These are phyloP conservation scores for Zosterops hypoxanthus DNA, from an alignment of 2,113 vertebrate genomes.

Conservation along the genomic window DNA sequence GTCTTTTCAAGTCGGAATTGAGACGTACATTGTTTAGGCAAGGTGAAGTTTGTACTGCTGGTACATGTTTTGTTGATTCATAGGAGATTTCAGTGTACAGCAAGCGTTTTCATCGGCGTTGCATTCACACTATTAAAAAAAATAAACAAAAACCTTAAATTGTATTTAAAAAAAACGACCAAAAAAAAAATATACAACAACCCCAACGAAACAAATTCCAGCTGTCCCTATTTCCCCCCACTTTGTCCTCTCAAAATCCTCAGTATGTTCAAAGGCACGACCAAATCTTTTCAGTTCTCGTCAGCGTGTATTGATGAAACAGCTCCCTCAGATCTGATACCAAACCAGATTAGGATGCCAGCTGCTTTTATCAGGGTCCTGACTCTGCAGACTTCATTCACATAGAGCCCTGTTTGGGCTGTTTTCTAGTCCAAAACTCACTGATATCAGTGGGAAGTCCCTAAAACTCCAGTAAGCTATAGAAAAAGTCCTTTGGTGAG, in stretches of 20 bases:
- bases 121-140: constrained; percentile 43
- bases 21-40: constrained; percentile 66
- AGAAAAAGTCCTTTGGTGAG: background rate
- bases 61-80: constrained; percentile 69
- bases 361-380: constrained; percentile 28
- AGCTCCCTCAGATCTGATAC: constrained; percentile 44
- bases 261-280: constrained; percentile 13
- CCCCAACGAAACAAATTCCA: constrained; percentile 43
- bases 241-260: background rate
- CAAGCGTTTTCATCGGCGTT: background rate
- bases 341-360: constrained; percentile 6
- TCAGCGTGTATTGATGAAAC: constrained; percentile 31
- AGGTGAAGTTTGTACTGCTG: constrained; percentile 67
- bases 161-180: background rate
- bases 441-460: background rate
- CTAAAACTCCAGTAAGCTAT: background rate
- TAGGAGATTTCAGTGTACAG: constrained; percentile 23
- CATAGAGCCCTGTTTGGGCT: background rate
- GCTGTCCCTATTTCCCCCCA: constrained; percentile 38
- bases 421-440: background rate
- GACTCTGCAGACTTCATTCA: constrained; percentile 9
- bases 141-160: constrained; percentile 63
- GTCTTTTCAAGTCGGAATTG: constrained; percentile 74
- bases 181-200: too few species aligned
- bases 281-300: constrained; percentile 40